Conservation (phyloP, 64 coral and sea anemone species). For the Montipora foliosa region DNA sequence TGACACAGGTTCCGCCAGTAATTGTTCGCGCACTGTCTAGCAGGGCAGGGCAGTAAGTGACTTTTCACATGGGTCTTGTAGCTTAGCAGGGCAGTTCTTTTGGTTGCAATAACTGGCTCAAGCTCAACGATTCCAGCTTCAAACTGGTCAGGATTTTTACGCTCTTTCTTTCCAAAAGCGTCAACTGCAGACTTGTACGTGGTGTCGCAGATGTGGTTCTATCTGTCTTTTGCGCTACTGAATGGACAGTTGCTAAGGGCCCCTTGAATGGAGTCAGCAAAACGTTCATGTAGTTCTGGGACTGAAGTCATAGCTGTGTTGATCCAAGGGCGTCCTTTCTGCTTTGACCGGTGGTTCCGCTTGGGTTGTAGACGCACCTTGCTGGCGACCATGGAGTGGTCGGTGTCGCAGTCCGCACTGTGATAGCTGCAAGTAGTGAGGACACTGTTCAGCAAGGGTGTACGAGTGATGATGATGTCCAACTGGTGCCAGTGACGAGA, state of each 20-base stretch:
- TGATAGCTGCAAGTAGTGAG: too few species aligned
- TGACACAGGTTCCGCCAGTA: neutral
- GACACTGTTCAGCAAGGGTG: neutral
- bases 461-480: neutral
- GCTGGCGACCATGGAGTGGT: neutral
- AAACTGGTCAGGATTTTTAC: conserved; percentile 9
- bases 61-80: conserved; percentile 1
- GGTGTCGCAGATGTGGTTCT: neutral
- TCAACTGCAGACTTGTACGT: neutral
- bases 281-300: neutral
- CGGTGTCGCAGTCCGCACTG: too few species aligned
- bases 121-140: conserved; percentile 5
- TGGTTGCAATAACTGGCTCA: conserved; percentile 6
- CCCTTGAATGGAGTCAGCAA: neutral
- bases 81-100: neutral
- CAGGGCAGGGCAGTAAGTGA: neutral
- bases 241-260: neutral
- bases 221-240: neutral
- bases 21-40: too few species aligned
- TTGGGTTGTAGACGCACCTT: neutral
- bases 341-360: neutral
- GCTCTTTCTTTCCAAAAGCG: conserved; percentile 5
- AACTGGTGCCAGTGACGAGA: neutral
- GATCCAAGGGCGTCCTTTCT: neutral
- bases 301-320: too few species aligned